Percentiles rank a stretch among this genome's conserved stretches.
Evolutionary conservation across 2,888 invertebrate genomes (phyloP).

Genomic region (Oxyteleia sp.): DNA sequence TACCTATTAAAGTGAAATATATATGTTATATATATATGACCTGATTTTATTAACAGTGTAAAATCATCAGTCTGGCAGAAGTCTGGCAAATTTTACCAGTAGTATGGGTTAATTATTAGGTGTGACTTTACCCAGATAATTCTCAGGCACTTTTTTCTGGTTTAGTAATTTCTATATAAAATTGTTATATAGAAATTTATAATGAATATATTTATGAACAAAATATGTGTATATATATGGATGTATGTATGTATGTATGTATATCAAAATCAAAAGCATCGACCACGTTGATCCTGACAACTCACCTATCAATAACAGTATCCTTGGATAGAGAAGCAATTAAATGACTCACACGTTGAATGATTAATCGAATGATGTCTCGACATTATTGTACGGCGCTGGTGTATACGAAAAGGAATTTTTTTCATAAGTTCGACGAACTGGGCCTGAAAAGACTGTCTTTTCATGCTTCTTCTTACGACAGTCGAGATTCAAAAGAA

Average conservation of each 20-base stretch:
- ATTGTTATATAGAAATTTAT: too few species aligned
- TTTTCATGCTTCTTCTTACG: conserved; percentile 31
- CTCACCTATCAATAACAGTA: conserved; percentile 72
- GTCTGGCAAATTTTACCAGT: too few species aligned
- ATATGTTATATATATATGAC: too few species aligned
- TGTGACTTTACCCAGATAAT: too few species aligned
- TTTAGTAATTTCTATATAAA: too few species aligned
- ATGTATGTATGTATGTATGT: conserved; percentile 1
- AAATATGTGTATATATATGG: background rate
- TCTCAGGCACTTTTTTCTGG: too few species aligned
- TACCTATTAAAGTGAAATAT: too few species aligned
- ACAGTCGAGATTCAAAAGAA: conserved; percentile 12
- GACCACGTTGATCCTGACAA: conserved; percentile 62
- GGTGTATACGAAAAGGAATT: conserved; percentile 66
- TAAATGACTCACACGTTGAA: conserved; percentile 71
- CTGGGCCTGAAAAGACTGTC: conserved; percentile 60
- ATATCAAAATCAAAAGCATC: conserved; percentile 63
- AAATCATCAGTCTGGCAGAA: too few species aligned
- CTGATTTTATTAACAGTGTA: too few species aligned
- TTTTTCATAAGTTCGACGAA: conserved; percentile 68
- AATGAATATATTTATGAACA: background rate
- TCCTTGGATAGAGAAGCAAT: conserved; percentile 70
- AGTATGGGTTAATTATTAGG: too few species aligned
- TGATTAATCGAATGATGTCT: conserved; percentile 74
- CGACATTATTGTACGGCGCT: conserved; percentile 58